These are phyloP conservation scores for Druon quercuslanigerum DNA, from an alignment of 1,140 invertebrate genomes.

Conservation along the genomic window DNA sequence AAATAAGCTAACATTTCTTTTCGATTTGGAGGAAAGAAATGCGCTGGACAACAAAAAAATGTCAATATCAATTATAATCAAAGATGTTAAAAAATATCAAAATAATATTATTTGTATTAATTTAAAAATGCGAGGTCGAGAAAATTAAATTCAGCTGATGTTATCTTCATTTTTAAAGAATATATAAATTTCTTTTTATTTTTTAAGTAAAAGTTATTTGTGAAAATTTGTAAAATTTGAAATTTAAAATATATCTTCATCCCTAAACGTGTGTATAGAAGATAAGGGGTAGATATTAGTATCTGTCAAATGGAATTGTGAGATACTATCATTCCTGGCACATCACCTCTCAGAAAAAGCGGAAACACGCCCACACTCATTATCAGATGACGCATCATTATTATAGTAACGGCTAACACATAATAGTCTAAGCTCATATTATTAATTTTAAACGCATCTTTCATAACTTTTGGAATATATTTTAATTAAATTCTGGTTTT, in stretches of 20 bases:
- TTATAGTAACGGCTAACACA: too few species aligned
- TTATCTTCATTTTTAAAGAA: too few species aligned
- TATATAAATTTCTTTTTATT: too few species aligned
- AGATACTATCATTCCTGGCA: not conserved
- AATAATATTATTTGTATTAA: too few species aligned
- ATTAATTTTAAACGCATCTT: too few species aligned
- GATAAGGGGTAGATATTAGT: slow-evolving; percentile 21
- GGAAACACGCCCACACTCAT: slow-evolving; percentile 11
- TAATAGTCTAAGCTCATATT: too few species aligned
- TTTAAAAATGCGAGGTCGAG: too few species aligned
- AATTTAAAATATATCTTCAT: not conserved
- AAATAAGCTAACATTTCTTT: slow-evolving; percentile 42
- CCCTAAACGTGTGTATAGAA: not conserved
- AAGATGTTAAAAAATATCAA: not conserved
- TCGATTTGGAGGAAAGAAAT: not conserved
- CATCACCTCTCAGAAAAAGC: not conserved
- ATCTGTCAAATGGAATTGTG: not conserved
- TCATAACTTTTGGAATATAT: too few species aligned
- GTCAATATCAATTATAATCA: not conserved
- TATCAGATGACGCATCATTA: not conserved
- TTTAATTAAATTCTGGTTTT: too few species aligned
- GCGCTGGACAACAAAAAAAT: not conserved
- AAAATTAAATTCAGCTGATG: too few species aligned
- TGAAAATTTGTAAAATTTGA: too few species aligned
- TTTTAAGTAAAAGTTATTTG: too few species aligned